Percentiles rank a stretch among this genome's conserved stretches.
phyloP scores from a whole-genome alignment of 2,113 vertebrate species.

The Bubalus kerabau region DNA sequence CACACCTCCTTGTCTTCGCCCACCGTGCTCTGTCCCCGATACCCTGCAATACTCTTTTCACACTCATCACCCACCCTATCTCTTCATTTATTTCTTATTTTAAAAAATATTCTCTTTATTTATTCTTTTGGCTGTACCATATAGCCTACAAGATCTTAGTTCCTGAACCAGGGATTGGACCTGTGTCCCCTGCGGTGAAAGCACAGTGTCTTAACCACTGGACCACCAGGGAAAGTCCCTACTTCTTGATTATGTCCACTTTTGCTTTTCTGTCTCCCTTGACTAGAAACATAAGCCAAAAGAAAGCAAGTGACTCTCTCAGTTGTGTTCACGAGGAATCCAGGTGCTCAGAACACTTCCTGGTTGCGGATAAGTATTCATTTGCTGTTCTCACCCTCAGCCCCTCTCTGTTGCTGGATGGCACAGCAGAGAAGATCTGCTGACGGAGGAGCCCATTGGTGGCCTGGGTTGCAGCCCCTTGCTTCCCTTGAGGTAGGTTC shows the following conservation, averaged over 20 bases:
- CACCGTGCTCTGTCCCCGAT: neutral
- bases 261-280: neutral
- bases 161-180: neutral
- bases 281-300: neutral
- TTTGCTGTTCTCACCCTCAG: neutral
- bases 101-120: neutral
- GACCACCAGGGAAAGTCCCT: neutral
- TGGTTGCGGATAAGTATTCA: rapidly evolving
- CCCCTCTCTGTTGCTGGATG: neutral
- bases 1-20: neutral
- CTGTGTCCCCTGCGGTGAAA: neutral
- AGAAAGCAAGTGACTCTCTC: neutral
- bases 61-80: too few species aligned
- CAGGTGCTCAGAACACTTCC: neutral
- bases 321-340: neutral
- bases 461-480: neutral
- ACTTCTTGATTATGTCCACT: neutral
- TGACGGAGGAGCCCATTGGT: rapidly evolving
- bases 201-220: neutral
- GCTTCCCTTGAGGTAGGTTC: neutral
- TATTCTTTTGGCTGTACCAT: neutral
- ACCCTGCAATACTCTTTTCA: neutral
- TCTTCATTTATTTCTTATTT: neutral
- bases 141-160: neutral
- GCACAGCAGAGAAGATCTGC: neutral